Conservation (phyloP, 2,888 invertebrate genomes). For the Netelia fuscicornis region DNA sequence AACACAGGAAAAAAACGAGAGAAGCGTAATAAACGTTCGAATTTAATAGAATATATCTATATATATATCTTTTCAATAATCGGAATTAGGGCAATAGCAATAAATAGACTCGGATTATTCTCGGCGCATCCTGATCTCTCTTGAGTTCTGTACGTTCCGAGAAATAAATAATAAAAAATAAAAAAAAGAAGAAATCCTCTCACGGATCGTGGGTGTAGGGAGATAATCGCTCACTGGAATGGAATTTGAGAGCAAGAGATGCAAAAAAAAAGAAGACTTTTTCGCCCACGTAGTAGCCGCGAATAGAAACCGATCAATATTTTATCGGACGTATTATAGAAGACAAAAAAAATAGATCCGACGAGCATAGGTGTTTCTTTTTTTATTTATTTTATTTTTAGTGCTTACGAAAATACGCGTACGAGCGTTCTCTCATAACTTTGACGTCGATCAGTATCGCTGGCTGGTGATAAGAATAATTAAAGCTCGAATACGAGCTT, state of each 20-base stretch:
- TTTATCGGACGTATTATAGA: conserved; percentile 21
- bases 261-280: conserved; percentile 6
- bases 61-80: conserved; percentile 26
- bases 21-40: conserved; percentile 33
- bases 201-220: conserved; percentile 18
- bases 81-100: conserved; percentile 56
- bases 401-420: conserved; percentile 24
- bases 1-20: conserved; percentile 16
- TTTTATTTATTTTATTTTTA: conserved; percentile 5
- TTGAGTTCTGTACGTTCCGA: conserved; percentile 42
- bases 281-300: conserved; percentile 29
- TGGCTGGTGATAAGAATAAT: too few relatives aligned
- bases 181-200: conserved; percentile 36
- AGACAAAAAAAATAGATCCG: too few relatives aligned
- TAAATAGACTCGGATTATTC: conserved; percentile 54
- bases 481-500: too few relatives aligned
- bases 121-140: conserved; percentile 39
- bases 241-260: conserved; percentile 35
- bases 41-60: neutral
- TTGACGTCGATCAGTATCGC: too few relatives aligned
- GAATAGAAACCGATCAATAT: conserved; percentile 42
- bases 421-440: too few relatives aligned
- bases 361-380: too few relatives aligned
- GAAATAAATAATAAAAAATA: conserved; percentile 14
- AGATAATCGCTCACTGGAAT: conserved; percentile 35